These are phyloP conservation scores for Ochotona curzoniae DNA, from an alignment of 2,113 vertebrate species.

Conservation along the genomic window DNA sequence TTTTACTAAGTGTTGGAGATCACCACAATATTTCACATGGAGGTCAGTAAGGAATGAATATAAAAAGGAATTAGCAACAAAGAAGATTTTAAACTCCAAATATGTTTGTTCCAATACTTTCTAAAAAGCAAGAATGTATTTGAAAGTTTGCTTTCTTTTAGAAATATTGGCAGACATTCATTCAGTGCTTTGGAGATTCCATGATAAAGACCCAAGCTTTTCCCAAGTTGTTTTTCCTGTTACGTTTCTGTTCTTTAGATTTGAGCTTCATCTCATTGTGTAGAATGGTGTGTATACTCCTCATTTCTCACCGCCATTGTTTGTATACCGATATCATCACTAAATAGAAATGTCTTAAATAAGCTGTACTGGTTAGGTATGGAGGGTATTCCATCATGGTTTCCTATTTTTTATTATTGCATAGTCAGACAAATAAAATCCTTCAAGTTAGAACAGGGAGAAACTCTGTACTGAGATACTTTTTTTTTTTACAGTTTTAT, in stretches of 20 bases:
- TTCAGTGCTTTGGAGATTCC: background rate
- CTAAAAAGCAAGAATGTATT: background rate
- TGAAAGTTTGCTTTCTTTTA: slow-evolving; percentile 37
- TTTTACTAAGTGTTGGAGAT: too few relatives aligned
- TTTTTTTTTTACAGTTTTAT: slow-evolving; percentile 8
- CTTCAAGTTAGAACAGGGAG: slow-evolving; percentile 61
- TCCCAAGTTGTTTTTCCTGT: slow-evolving; percentile 48
- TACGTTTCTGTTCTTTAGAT: background rate
- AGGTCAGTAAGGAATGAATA: too few relatives aligned
- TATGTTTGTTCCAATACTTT: background rate
- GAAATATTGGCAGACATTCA: background rate
- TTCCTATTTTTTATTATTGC: slow-evolving; percentile 43
- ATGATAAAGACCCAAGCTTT: background rate
- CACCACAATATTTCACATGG: too few relatives aligned
- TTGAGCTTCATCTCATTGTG: slow-evolving; percentile 41
- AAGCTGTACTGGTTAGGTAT: background rate
- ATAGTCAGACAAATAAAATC: slow-evolving; percentile 38
- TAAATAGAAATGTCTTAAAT: slow-evolving; percentile 19
- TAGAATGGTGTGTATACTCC: slow-evolving; percentile 27
- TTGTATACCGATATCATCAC: slow-evolving; percentile 35
- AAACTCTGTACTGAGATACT: background rate
- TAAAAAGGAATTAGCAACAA: too few relatives aligned
- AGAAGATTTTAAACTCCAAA: background rate
- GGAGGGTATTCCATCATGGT: background rate
- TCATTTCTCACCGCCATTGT: background rate